Evolutionary conservation across 2,113 vertebrate species (phyloP).

Genomic region (Halichoerus grypus): DNA sequence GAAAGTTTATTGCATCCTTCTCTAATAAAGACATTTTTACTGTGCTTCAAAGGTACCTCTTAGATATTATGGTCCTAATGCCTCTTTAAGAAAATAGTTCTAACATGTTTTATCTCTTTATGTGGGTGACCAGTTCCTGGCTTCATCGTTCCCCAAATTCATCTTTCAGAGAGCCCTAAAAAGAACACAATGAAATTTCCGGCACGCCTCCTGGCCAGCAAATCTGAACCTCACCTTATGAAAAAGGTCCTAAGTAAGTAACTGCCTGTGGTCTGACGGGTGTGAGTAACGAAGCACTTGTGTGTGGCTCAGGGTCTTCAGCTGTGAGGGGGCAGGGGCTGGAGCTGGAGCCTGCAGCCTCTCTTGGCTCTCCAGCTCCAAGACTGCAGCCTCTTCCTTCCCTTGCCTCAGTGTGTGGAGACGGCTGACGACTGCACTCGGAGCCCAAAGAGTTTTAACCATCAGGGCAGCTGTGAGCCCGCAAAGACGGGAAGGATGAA

Average conservation of each 20-base stretch:
- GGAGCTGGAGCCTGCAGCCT: background rate
- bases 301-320: background rate
- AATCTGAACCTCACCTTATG: background rate
- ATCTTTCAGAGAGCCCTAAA: background rate
- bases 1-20: background rate
- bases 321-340: background rate
- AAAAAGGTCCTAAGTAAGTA: background rate
- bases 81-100: background rate
- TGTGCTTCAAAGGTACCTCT: background rate
- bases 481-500: background rate
- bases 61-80: background rate
- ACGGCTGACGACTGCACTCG: background rate
- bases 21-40: background rate
- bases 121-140: background rate
- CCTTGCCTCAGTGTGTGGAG: background rate
- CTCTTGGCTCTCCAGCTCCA: background rate
- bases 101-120: background rate
- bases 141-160: background rate
- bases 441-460: too few species aligned
- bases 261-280: background rate
- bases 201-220: background rate
- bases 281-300: background rate
- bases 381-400: background rate
- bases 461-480: background rate
- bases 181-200: background rate